Percentiles rank a stretch among this genome's conserved stretches.
These are phyloP conservation scores for Lucifuga dentata DNA, from an alignment of 2,113 vertebrate species.

Conservation along the genomic window DNA sequence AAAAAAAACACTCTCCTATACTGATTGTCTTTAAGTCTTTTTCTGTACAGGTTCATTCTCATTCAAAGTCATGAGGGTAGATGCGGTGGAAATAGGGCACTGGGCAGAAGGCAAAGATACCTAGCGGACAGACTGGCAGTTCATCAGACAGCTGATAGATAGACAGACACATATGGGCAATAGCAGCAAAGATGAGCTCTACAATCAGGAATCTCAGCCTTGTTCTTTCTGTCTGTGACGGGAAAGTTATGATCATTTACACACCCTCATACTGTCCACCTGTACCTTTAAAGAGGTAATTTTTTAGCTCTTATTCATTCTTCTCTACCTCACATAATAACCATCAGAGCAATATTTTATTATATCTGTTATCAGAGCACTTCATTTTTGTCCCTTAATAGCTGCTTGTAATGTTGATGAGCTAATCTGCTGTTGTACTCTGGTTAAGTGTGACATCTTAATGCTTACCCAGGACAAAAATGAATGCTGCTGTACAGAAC, in stretches of 20 bases:
- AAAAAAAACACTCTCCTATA: too few relatives aligned
- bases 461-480: too few relatives aligned
- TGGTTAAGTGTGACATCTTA: too few relatives aligned
- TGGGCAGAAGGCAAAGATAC: conserved; percentile 3
- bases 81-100: neutral
- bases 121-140: conserved; percentile 11
- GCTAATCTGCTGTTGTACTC: neutral
- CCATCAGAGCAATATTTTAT: neutral
- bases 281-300: too few relatives aligned
- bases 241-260: neutral
- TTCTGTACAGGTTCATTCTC: conserved; percentile 16
- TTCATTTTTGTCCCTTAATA: neutral
- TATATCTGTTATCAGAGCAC: neutral
- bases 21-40: neutral
- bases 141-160: neutral
- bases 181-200: neutral
- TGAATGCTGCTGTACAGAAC: too few relatives aligned
- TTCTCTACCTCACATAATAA: neutral
- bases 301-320: neutral
- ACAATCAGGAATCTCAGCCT: neutral
- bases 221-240: too few relatives aligned
- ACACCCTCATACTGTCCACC: neutral
- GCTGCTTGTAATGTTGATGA: neutral
- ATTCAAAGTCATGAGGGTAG: conserved; percentile 8
- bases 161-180: conserved; percentile 6